These are phyloP conservation scores for Leucopsar rothschildi DNA, from an alignment of 2,113 vertebrate species.

Conservation along the genomic window DNA sequence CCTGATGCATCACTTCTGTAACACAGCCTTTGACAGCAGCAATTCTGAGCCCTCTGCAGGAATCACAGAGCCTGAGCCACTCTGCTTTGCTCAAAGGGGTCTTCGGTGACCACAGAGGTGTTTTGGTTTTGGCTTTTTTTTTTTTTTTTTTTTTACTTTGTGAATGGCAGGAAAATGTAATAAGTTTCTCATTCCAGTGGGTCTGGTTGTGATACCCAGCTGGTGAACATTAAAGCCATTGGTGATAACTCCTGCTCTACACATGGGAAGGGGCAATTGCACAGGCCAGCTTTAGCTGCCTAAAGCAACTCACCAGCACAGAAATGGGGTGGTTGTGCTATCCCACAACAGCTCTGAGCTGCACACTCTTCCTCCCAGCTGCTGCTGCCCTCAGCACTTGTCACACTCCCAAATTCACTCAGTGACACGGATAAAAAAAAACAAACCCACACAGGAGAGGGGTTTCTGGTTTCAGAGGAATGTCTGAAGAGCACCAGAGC, in stretches of 20 bases:
- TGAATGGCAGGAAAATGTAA: not conserved
- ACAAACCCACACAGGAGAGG: not conserved
- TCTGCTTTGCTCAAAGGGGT: not conserved
- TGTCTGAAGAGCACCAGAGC: not conserved
- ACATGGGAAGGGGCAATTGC: not conserved
- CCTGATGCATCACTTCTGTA: slow-evolving; percentile 37
- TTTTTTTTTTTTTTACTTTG: not conserved
- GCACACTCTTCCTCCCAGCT: not conserved
- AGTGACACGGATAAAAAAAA: not conserved
- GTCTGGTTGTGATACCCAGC: not conserved
- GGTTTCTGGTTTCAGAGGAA: not conserved
- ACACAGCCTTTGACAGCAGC: slow-evolving; percentile 58
- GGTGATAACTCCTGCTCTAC: not conserved
- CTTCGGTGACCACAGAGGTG: not conserved
- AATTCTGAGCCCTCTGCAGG: slow-evolving; percentile 5
- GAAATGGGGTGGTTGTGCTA: not conserved
- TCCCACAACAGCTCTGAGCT: not conserved
- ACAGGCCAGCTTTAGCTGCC: not conserved
- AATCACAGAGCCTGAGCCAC: not conserved
- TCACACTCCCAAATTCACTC: not conserved
- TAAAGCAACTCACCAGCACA: not conserved
- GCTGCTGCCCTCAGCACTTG: not conserved
- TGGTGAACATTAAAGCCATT: not conserved
- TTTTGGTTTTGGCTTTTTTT: not conserved
- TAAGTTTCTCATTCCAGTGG: not conserved